phyloP scores from a whole-genome alignment of 1,140 invertebrate genomes.

The Thereuonema tuberculata region DNA sequence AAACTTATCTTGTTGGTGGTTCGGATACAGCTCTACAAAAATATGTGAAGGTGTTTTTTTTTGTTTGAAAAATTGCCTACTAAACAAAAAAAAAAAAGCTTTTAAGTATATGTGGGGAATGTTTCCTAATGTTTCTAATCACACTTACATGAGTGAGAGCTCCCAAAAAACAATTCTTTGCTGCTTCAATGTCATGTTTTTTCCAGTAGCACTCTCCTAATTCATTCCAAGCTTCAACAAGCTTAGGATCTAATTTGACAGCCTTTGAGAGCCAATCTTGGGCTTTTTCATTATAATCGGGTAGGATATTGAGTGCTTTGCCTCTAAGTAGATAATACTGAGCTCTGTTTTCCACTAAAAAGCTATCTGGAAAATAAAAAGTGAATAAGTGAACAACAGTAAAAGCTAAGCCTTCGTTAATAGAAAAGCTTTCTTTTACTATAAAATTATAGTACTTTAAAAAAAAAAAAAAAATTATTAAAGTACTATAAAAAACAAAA shows the following conservation, averaged over 20 bases:
- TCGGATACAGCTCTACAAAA: no score
- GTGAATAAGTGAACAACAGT: not conserved
- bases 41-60: no score
- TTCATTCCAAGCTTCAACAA: slow-evolving; percentile 75
- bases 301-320: slow-evolving; percentile 56
- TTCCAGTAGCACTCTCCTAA: slow-evolving; percentile 83
- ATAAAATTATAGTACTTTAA: no score
- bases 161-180: slow-evolving; percentile 70
- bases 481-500: no score
- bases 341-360: slow-evolving; percentile 33
- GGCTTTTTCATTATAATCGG: slow-evolving; percentile 49
- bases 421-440: no score
- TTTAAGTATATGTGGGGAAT: no score
- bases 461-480: no score
- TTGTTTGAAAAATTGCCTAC: no score
- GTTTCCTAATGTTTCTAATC: no score
- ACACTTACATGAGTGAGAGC: slow-evolving; percentile 59
- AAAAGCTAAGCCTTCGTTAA: no score
- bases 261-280: slow-evolving; percentile 62
- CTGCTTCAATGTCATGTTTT: slow-evolving; percentile 60
- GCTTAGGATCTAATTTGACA: slow-evolving; percentile 67
- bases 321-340: slow-evolving; percentile 60
- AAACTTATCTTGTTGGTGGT: no score
- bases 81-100: no score
- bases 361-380: slow-evolving; percentile 24